Base-by-base conservation (phyloP, 2,113 vertebrate species). In the Taurulus bubalis region DNA sequence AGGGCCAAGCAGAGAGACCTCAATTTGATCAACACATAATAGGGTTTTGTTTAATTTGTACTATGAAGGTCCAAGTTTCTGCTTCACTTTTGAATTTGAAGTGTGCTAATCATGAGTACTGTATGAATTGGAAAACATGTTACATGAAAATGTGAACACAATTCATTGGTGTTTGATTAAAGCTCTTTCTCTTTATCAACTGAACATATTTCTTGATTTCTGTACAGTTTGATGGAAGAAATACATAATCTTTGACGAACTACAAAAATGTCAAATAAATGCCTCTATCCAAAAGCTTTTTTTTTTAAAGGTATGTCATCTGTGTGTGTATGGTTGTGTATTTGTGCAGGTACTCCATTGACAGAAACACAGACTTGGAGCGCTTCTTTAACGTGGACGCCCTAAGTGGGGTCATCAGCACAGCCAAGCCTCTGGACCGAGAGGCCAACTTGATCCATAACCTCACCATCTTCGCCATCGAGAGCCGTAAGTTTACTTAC, bases 361-460 rank as follows among this genome's bases (percentile, higher is more conserved):
- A 99, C 94, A 95, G 98, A 84, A 99, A 99, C 92, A 99, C 98
- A 6, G 98, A 99, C 86, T 89, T 99, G 92, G 98, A 99, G 90
- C 96, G 98, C 55, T 98, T 97, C 93, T 99, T 99, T 85, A 98
- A 99, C 68, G 97, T 99, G 58, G 97, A 99, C 68, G 97, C 97
- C 58, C 94, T 96, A 32, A 97, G 95, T 72, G 98, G 98, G 26
- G 93, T 97, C 85, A 97, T 99, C 89, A 98, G 97, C 88, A 98
- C 97, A 0, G 98, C 98, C 75, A 98, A 98, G 64, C 89, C 92
- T 69, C 95, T 99, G 93, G 98, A 99, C 92, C 94, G 98, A 58
- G 98, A 99, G 90, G 96, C 95, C 45, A 98, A 97, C 80, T 96
- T 96, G 0, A 77, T 98, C 72, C 98, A 99, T 84, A 99, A 99